Percentiles rank a stretch among this genome's conserved stretches.
Evolutionary conservation across 2,113 vertebrate species (phyloP).

Genomic region (Brachyhypopomus gauderio): DNA sequence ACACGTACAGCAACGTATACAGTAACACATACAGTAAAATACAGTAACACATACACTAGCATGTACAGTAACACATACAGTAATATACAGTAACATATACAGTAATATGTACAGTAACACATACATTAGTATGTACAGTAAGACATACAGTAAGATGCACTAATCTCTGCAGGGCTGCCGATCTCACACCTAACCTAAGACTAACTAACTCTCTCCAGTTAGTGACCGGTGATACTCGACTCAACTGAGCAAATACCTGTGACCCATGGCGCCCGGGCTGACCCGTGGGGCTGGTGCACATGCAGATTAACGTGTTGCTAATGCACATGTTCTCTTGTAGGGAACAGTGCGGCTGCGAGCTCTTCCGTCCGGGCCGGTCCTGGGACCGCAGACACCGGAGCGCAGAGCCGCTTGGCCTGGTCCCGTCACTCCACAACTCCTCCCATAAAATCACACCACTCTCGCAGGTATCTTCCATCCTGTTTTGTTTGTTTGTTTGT

Average conservation of each 20-base stretch:
- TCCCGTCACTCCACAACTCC: constrained; percentile 53
- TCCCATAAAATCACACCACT: constrained; percentile 51
- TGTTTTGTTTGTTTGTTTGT: constrained; percentile 13
- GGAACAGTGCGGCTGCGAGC: constrained; percentile 64
- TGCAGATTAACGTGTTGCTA: constrained; percentile 49
- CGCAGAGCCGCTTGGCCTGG: constrained; percentile 53
- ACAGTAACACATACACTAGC: no score
- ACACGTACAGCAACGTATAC: no score
- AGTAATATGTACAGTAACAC: no score
- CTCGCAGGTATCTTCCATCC: constrained; percentile 59
- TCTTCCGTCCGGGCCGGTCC: constrained; percentile 57
- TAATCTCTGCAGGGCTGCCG: no score
- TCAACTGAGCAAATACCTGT: neutral
- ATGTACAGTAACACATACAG: no score
- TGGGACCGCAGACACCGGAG: constrained; percentile 60
- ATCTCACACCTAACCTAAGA: no score
- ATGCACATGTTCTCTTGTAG: constrained; percentile 67
- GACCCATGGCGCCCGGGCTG: neutral
- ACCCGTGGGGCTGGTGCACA: neutral
- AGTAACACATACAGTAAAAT: no score
- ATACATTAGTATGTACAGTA: no score
- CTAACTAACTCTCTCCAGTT: neutral
- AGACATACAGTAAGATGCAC: no score
- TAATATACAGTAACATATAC: no score
- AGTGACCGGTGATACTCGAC: neutral